Base-by-base conservation (phyloP, 2,113 vertebrate genomes). In the Cynocephalus volans region DNA sequence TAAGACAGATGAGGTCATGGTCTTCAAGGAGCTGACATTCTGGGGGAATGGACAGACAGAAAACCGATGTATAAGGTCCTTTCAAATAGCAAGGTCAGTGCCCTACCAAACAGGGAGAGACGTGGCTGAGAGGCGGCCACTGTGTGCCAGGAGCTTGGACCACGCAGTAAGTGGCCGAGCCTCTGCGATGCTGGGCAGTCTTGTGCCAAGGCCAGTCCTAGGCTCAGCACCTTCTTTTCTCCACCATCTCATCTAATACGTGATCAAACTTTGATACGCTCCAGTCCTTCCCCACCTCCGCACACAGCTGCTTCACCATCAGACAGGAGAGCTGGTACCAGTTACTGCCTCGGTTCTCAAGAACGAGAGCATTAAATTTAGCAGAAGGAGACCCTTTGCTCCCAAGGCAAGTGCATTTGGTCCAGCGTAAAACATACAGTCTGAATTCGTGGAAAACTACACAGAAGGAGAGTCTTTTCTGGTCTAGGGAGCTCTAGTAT, bases 281-380 rank as follows among this genome's bases (percentile, higher is more conserved):
- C 18, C 21, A 24, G 18, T 8, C 77, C 54, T 15, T 6, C 56
- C n/a, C n/a, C n/a, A n/a, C n/a, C n/a, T n/a, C n/a, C n/a, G n/a
- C n/a, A n/a, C 7, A 5, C n/a, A 18, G 79, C 4, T 2, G 79
- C n/a, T 41, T n/a, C 14, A 62, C 24, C 56, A 18, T 18, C 23
- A 14, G 26, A 8, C 9, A 24, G 56, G 15, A 41, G 15, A 4
- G 0, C 0, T 31, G 14, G 15, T 62, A 26, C 36, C 24, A 10
- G 15, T 11, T 3, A 45, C 56, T 5, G 54, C n/a, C 8, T 17
- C 1, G 13, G 79, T 26, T 28, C 56, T 62, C 7, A 3, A 24
- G 23, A 45, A 62, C 36, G 45, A 45, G 58, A 28, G 26, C 54
- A 60, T 23, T 24, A 2, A 24, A 21, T 9, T 31, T n/a, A n/a